Percentiles rank a stretch among this genome's conserved stretches.
phyloP scores from a whole-genome alignment of 2,797 vertebrate species.

The Morus bassanus region DNA sequence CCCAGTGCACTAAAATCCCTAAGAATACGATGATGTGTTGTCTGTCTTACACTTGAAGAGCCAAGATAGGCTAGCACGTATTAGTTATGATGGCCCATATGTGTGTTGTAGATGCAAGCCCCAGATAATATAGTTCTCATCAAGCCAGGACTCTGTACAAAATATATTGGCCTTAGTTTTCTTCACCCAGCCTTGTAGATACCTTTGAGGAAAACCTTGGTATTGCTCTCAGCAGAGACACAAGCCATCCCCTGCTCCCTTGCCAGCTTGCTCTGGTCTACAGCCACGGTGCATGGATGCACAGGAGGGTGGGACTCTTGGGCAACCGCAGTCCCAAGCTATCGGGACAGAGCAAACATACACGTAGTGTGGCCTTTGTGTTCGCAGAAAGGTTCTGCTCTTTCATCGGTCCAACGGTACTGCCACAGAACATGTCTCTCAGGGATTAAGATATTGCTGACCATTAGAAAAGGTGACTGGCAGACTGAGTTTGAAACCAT shows the following conservation, averaged over 20 bases:
- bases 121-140: background rate
- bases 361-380: fast-evolving
- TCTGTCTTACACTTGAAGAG: background rate
- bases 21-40: background rate
- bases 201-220: background rate
- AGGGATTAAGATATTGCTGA: background rate
- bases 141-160: background rate
- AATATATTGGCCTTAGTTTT: background rate
- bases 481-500: background rate
- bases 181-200: background rate
- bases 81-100: background rate
- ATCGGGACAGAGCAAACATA: background rate
- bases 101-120: background rate
- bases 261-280: background rate
- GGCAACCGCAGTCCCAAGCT: background rate
- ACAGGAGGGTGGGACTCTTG: background rate
- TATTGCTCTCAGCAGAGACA: background rate
- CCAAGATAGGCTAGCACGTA: background rate
- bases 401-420: background rate
- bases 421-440: background rate
- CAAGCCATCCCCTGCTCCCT: background rate
- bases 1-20: background rate
- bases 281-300: background rate
- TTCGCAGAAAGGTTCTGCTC: background rate
- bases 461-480: background rate